These are phyloP conservation scores for Eupithecia vulgata DNA, from an alignment of 2,888 invertebrate genomes.

Conservation along the genomic window DNA sequence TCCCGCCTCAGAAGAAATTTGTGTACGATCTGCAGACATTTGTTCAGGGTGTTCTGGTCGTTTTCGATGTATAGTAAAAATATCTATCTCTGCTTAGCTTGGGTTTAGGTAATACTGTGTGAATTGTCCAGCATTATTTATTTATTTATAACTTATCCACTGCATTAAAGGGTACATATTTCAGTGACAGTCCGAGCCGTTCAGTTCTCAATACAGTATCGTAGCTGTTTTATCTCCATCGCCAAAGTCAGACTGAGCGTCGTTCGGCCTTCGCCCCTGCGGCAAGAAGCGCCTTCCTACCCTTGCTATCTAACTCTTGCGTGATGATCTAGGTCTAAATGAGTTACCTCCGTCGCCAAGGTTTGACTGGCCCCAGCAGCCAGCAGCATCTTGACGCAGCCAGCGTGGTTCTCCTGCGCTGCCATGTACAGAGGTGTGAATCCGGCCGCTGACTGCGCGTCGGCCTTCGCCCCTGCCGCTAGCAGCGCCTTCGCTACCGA, in stretches of 20 bases:
- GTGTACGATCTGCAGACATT: too few relatives aligned
- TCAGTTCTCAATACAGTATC: background rate
- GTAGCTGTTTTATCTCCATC: background rate
- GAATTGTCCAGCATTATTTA: too few relatives aligned
- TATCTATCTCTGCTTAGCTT: too few relatives aligned
- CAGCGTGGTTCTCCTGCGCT: slow-evolving; percentile 98
- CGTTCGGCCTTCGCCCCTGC: background rate
- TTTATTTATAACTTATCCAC: too few relatives aligned
- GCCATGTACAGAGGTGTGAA: slow-evolving; percentile 99
- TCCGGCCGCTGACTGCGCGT: slow-evolving; percentile 98
- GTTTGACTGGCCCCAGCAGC: slow-evolving; percentile 98
- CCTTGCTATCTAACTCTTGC: too few relatives aligned
- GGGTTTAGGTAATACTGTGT: too few relatives aligned
- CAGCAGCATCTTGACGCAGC: slow-evolving; percentile 95
- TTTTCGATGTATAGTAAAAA: too few relatives aligned
- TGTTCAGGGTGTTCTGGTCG: too few relatives aligned
- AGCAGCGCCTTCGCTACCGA: slow-evolving; percentile 96
- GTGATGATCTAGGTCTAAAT: background rate
- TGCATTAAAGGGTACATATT: background rate
- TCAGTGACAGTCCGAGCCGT: background rate
- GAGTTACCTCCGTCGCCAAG: slow-evolving; percentile 95
- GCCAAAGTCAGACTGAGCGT: too few relatives aligned
- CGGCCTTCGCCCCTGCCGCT: slow-evolving; percentile 95
- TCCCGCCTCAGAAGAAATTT: too few relatives aligned
- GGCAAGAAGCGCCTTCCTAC: background rate